Evolutionary conservation across 2,797 vertebrate genomes (phyloP).

Genomic region (Echiichthys vipera): DNA sequence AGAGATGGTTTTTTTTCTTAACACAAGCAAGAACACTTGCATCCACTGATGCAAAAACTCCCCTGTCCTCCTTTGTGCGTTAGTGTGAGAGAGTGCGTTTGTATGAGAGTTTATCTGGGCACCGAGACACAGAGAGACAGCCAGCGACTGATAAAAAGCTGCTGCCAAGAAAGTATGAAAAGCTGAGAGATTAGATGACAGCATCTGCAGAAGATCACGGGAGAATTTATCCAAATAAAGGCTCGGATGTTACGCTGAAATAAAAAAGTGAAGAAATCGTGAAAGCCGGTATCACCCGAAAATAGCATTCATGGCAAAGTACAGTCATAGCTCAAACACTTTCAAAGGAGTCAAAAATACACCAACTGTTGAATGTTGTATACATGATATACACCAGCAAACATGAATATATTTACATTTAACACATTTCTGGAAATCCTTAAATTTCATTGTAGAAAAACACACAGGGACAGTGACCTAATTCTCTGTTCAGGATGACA

Average conservation of each 20-base stretch:
- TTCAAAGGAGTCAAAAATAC: background rate
- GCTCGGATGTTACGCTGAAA: conserved; percentile 32
- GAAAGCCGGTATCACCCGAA: too few relatives aligned
- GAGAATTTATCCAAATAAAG: conserved; percentile 56
- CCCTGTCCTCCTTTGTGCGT: background rate
- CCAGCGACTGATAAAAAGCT: conserved; percentile 57
- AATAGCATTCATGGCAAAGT: background rate
- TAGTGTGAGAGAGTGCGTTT: conserved; percentile 16
- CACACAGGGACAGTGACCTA: too few relatives aligned
- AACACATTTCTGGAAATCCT: background rate
- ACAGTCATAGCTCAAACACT: conserved; percentile 1
- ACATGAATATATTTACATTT: background rate
- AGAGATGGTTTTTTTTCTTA: background rate
- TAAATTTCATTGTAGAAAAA: too few relatives aligned
- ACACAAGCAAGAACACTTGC: background rate
- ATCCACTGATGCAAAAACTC: conserved; percentile 17
- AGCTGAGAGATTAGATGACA: conserved; percentile 64
- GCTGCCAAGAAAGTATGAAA: conserved; percentile 64
- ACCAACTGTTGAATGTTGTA: background rate
- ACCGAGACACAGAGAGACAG: conserved; percentile 47
- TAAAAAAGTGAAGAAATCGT: too few relatives aligned
- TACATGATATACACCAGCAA: background rate
- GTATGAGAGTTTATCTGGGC: conserved; percentile 55
- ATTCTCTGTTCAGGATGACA: too few relatives aligned
- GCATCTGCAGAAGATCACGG: conserved; percentile 60